A percentile compares a stretch with the other conserved stretches of the same genome.
Evolutionary conservation across 2,888 invertebrate genomes (phyloP).

Genomic region (Zaprionus lineosus): DNA sequence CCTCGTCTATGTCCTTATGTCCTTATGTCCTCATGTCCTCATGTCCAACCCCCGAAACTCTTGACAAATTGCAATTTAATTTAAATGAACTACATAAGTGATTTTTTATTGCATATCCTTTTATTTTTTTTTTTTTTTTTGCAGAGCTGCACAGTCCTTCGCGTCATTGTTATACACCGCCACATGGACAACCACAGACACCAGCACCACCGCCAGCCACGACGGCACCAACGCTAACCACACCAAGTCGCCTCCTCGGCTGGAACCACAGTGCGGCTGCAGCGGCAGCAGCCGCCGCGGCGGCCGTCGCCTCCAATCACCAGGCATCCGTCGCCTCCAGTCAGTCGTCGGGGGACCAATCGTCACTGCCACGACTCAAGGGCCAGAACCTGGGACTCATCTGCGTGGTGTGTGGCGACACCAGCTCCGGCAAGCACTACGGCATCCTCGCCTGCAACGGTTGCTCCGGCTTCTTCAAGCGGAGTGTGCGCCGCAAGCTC

Average conservation of each 20-base stretch:
- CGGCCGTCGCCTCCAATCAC: conserved; percentile 66
- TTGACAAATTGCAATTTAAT: conserved; percentile 78
- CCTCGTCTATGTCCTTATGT: neutral
- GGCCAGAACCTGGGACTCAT: conserved; percentile 89
- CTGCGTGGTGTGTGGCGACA: conserved; percentile 98
- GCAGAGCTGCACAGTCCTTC: conserved; percentile 80
- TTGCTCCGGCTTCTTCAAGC: conserved; percentile 99
- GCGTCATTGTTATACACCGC: conserved; percentile 80
- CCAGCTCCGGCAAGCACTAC: conserved; percentile 98
- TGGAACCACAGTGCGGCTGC: conserved; percentile 81
- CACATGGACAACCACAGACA: conserved; percentile 37
- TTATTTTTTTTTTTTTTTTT: conserved; percentile 31
- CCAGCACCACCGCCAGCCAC: conserved; percentile 15
- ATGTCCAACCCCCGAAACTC: conserved; percentile 2
- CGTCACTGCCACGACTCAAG: conserved; percentile 79
- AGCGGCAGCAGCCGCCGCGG: conserved; percentile 67
- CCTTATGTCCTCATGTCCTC: neutral
- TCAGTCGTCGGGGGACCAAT: conserved; percentile 39
- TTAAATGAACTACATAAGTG: conserved; percentile 78
- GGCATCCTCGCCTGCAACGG: conserved; percentile 99
- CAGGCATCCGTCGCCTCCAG: conserved; percentile 50
- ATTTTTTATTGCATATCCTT: conserved; percentile 57
- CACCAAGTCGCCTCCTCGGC: conserved; percentile 76
- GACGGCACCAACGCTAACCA: conserved; percentile 23
- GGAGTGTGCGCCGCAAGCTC: conserved; percentile 96